Evolutionary conservation across 2,113 vertebrate species (phyloP).

Genomic region (Nymphicus hollandicus): DNA sequence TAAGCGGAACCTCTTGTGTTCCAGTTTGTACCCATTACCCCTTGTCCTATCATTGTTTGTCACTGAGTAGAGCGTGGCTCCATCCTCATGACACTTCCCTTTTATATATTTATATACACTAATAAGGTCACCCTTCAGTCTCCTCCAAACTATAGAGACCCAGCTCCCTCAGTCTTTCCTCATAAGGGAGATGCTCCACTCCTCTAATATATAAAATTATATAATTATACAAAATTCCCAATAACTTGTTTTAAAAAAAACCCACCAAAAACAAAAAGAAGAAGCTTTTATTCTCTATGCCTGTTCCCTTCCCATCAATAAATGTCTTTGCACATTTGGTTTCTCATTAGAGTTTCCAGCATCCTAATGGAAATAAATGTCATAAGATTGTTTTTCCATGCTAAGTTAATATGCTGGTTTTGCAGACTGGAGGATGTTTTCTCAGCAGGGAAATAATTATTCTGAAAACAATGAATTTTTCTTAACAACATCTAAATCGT

Average conservation of each 20-base stretch:
- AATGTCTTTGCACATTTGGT: not conserved
- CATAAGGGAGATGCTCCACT: too few species aligned
- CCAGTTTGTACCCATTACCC: too few species aligned
- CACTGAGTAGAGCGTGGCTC: too few species aligned
- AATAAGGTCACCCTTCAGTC: too few species aligned
- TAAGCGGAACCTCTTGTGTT: too few species aligned
- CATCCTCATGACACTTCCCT: too few species aligned
- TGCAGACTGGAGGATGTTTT: not conserved
- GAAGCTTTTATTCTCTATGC: not conserved
- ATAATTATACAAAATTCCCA: not conserved
- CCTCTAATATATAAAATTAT: too few species aligned
- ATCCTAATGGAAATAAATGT: not conserved
- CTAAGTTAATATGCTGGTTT: not conserved
- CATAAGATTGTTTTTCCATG: not conserved
- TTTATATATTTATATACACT: too few species aligned
- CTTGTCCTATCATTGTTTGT: too few species aligned
- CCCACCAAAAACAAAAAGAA: not conserved
- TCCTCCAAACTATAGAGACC: too few species aligned
- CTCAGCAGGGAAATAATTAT: conserved; percentile 26
- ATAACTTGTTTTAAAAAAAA: not conserved
- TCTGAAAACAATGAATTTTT: conserved; percentile 17
- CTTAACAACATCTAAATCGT: conserved; percentile 3
- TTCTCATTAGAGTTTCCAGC: conserved; percentile 26
- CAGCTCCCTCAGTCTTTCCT: too few species aligned
- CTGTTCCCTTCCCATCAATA: not conserved